Base-by-base conservation (phyloP, 1,140 invertebrate species). In the Melanaphis sacchari region DNA sequence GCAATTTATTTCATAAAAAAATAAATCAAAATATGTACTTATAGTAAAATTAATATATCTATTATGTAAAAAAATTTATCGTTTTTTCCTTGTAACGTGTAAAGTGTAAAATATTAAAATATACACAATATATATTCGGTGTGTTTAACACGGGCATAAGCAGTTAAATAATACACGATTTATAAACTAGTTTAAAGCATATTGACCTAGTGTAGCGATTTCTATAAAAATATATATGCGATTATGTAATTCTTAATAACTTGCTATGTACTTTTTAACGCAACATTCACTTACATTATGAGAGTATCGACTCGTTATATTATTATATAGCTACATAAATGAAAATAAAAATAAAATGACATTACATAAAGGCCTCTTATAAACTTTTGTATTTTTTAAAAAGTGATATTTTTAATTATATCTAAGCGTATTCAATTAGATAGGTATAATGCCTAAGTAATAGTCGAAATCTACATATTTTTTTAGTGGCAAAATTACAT, bases 131-230 rank as follows among this genome's bases (percentile, higher is more conserved):
- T 66, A n/a, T 76, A n/a, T 76, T 76, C 3, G 59, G 59, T 66
- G 59, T 31, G 15, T 66, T 76, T 21, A 76, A 76, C n/a, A n/a
- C 59, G 31, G 31, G 18, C 31, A 76, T 76, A 15, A 84, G 38
- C 22, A 31, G 41, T 81, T 46, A 92, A 76, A 82, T 92, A 36
- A 81, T 82, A 82, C 22, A 9, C 41, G 90, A 46, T 76, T 82
- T n/a, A 31, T 90, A 92, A 92, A 92, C 90, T 92, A 81, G 90
- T 92, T 92, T 92, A 36, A 36, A 24, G 90, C n/a, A 76, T 76
- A 92, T 82, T 92, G 90, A 82, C 90, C 90, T 92, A 92, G 90
- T 92, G 76, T 18, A 21, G 76, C 66, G 43, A 92, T 92, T 92
- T 92, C 90, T 82, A 90, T 90, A 90, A 66, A 90, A 90, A 89